Conservation (phyloP, 2,888 invertebrate species). For the Heteromurus nitidus region DNA sequence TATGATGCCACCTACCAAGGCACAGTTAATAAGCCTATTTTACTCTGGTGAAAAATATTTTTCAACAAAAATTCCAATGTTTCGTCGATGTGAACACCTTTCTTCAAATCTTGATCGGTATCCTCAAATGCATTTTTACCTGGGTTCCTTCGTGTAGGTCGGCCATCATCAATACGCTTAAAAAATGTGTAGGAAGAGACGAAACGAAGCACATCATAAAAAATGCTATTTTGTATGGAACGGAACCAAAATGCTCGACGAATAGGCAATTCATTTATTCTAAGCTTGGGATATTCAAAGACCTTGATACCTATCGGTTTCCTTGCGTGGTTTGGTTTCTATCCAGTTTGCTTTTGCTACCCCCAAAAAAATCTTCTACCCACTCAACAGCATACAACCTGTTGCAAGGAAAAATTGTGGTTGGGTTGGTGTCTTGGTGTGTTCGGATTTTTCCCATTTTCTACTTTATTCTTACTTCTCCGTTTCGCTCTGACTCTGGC, state of each 20-base stretch:
- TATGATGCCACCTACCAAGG: conserved; percentile 5
- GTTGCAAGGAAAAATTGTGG: too few species aligned
- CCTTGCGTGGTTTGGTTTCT: not conserved
- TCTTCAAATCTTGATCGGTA: too few species aligned
- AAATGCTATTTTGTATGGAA: not conserved
- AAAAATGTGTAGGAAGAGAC: not conserved
- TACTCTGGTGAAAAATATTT: not conserved
- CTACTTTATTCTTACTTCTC: not conserved
- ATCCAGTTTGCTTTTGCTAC: not conserved
- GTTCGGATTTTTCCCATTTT: not conserved
- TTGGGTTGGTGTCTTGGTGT: too few species aligned
- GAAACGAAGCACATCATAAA: conserved; percentile 6
- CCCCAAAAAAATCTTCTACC: too few species aligned
- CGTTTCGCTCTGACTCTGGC: not conserved
- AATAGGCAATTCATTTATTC: too few species aligned
- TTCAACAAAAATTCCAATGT: not conserved
- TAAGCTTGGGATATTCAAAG: too few species aligned
- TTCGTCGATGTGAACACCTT: too few species aligned
- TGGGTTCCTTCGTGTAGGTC: not conserved
- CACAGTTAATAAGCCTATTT: not conserved
- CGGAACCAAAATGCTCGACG: too few species aligned
- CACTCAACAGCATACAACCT: conserved; percentile 3
- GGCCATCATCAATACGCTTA: not conserved
- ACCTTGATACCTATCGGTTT: not conserved
- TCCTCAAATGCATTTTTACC: too few species aligned